phyloP scores from a whole-genome alignment of 2,888 invertebrate genomes.

The Xanthorhoe spadicearia region DNA sequence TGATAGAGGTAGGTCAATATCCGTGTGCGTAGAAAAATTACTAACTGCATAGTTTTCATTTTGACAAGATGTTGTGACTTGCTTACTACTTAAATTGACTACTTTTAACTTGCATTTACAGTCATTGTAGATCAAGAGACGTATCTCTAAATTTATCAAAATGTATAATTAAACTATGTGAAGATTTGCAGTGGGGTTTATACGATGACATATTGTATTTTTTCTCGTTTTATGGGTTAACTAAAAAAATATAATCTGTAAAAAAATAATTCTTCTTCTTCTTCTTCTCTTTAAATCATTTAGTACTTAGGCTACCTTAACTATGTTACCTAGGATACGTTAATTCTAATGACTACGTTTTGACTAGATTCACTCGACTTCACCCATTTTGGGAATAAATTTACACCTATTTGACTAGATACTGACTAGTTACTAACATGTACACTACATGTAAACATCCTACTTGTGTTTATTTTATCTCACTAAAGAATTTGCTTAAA shows the following conservation, averaged over 20 bases:
- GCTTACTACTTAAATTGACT: neutral
- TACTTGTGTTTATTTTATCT: too few species aligned
- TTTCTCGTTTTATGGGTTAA: conserved; percentile 12
- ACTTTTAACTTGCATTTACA: neutral
- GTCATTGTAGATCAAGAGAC: neutral
- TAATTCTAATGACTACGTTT: conserved; percentile 17
- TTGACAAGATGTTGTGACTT: neutral
- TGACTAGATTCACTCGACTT: conserved; percentile 39
- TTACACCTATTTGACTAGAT: conserved; percentile 24
- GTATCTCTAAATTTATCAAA: neutral
- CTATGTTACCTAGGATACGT: conserved; percentile 8
- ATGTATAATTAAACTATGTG: neutral
- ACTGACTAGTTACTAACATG: conserved; percentile 3
- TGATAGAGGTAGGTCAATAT: neutral
- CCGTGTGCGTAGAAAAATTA: neutral
- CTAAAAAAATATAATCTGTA: conserved; percentile 29
- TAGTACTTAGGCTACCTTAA: neutral
- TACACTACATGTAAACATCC: neutral
- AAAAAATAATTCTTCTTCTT: too few species aligned
- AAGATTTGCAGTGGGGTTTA: neutral
- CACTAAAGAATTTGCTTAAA: neutral
- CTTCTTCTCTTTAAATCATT: too few species aligned
- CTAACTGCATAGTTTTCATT: neutral
- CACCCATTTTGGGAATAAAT: conserved; percentile 24
- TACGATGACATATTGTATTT: conserved; percentile 3